Evolutionary conservation across 2,113 vertebrate genomes (phyloP), one percentile per base, ranked within the genome.

Genomic region (Chelonoidis abingdonii): DNA sequence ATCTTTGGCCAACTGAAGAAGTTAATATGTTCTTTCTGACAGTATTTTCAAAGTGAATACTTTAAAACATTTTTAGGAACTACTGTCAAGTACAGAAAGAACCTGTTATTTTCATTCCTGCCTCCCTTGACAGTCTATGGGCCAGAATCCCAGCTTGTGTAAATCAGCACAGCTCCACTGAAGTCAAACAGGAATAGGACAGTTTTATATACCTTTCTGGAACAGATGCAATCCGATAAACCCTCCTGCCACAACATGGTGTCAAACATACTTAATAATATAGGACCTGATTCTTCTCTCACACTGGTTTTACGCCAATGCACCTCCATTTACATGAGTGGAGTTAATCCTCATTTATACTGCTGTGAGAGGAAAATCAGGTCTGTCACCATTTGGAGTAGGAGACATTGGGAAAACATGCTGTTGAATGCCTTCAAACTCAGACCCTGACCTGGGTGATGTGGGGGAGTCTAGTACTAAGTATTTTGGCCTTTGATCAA

Each of bases 141-240:
- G n/a, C 19, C 4, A 4, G 59, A 94, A 89, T 65, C 84, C 83
- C 83, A 87, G 65, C 82, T 89, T 84, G 27, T 47, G 2, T 75
- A 85, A 90, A 94, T 57, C 59, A 85, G 50, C 31, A 69, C 29
- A 79, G 22, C 13, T 80, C 62, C 56, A 50, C 22, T 17, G 56
- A 88, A 94, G 89, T 29, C 49, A 89, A 50, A 85, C 10, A 53
- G 44, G 87, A 54, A 49, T 76, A 92, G 96, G 16, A 21, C 11
- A 1, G 8, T 69, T 5, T 56, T 41, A 21, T 72, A 10, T 0
- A 0, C 22, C 44, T 7, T 84, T 22, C 17, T 83, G 49, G 38
- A 76, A 24, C 10, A 75, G n/a, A 21, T 5, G 11, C 8, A 22
- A 19, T 31, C 14, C 31, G 5, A 12, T 65, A 13, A 22, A 24